Base-by-base conservation (phyloP, 2,888 invertebrate genomes). In the Drosophila anomalipes region DNA sequence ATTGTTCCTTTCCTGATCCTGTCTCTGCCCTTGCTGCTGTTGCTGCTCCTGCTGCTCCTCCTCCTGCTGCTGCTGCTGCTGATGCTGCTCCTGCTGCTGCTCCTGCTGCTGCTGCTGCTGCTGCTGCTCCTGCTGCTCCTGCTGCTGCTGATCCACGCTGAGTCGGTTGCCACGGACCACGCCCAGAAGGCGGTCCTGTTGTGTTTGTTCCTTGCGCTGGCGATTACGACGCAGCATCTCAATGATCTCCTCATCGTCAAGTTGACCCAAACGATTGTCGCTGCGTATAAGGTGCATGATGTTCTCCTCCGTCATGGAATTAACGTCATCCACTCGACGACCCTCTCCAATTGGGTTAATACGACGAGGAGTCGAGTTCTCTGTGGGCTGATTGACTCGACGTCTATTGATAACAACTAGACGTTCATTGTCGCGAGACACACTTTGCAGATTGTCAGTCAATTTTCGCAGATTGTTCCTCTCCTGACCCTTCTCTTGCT, bases 371-470 rank as follows among this genome's bases (percentile, higher is more conserved):
- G 14, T 22, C 1, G 47, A 30, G n/a, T 32, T 49, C 0, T 79
- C 64, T 10, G 28, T 14, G 9, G 57, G 52, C 28, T 83, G 68
- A 26, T 74, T 62, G 0, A 82, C 63, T 12, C 82, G 83, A 16
- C 82, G 79, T 19, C 80, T 78, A 22, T 82, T 86, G 3, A 83
- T 58, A 61, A 83, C 73, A 33, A 85, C 64, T 16, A 85, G 54
- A 9, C 91, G 86, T 35, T 84, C 89, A 59, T 83, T 77, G 35
- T 88, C 64, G 14, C 82, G 77, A 7, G 33, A 37, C 2, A 83
- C 83, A 33, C 52, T 69, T 33, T 66, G 72, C 28, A 83, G 44
- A 26, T 70, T 83, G 56, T 81, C 57, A 63, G 9, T 47, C 1
- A 30, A 44, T 47, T 41, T 12, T 33, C 1, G 33, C 33, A 4